Evolutionary conservation across 1,140 invertebrate species (phyloP), one percentile per base, ranked within the genome.

Genomic region (Sitodiplosis mosellana): DNA sequence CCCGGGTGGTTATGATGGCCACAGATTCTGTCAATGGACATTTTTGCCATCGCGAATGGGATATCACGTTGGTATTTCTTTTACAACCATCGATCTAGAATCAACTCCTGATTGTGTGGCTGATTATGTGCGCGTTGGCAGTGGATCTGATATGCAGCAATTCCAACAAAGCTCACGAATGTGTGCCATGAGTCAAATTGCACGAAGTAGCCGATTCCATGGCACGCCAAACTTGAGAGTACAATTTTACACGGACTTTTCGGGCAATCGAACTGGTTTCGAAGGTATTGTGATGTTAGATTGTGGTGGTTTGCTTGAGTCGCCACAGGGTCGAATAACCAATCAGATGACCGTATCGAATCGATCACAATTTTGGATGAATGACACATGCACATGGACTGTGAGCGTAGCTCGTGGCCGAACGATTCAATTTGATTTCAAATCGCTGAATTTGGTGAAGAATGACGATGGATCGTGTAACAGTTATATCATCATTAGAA

Each of bases 11-110:
- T 92, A 93, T 0, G 47, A 59, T 14, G 75, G 80, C 55, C 53
- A n/a, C n/a, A n/a, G 81, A 18, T 64, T 77, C 15, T 93, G 89
- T 57, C 65, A 70, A 45, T 95, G 89, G 89, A 66, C 72, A 1
- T 69, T 89, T 48, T 65, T 71, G 49, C 64, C n/a, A n/a, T n/a
- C 67, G 6, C 49, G 58, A 48, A 56, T 66, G 8, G 72, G 71
- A 6, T 67, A 70, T 33, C 81, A 83, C 58, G 54, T 80, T 5
- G 52, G 51, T 5, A 38, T 85, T 1, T 56, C 54, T 38, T 72
- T 85, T 53, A 38, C 53, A 2, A 54, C 59, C 0, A 57, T 85
- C 7, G 61, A 75, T 43, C 34, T 85, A 2, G 80, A 83, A 64
- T 59, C 73, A 48, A 64, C 64, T 11, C 22, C 48, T 2, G 33